Base-by-base conservation (phyloP, 1,140 invertebrate genomes). In the Glossosoma conforme region DNA sequence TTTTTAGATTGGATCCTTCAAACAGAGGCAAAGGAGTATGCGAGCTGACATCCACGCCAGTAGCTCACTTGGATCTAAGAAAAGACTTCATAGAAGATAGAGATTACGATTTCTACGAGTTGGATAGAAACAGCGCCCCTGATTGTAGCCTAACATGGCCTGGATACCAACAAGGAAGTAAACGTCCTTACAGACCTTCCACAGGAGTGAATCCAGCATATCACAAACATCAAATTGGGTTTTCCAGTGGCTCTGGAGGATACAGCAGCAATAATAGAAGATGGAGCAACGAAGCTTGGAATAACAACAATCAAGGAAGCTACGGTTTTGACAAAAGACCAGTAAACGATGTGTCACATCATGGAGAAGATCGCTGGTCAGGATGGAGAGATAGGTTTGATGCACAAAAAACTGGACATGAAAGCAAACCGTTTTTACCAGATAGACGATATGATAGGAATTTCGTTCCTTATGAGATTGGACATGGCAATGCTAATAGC, bases 101-200 rank as follows among this genome's bases (percentile, higher is more conserved):
- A 11, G 79, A 84, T 24, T 89, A 83, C 54, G 86, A 89, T 64
- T 89, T 86, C 60, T 89, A 86, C 60, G 83, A 87, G 54, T 69
- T 80, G 14, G 84, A 89, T 64, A 66, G 81, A 37, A 84, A 82
- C 44, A 74, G 71, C 54, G 56, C 73, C 33, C 51, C 56, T 4
- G 56, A 58, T 41, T 58, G 56, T 24, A 58, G 56, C 37, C 11
- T 58, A 9, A 43, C 22, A 30, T 70, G 72, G 59, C 70, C 72
- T 3, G 60, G 70, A 49, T 72, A 36, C 14, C 22, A 33, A 52
- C 25, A 25, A 22, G 18, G 21, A 41, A 20, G 44, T 38, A 38
- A 28, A 13, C 44, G 3, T 15, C 22, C 8, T 19, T 8, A 18
- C n/a, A 17, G 10, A n/a, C n/a, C n/a, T n/a, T n/a, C n/a, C n/a